Conservation (phyloP, 2,113 vertebrate genomes). For the Sinocyclocheilus rhinocerous region DNA sequence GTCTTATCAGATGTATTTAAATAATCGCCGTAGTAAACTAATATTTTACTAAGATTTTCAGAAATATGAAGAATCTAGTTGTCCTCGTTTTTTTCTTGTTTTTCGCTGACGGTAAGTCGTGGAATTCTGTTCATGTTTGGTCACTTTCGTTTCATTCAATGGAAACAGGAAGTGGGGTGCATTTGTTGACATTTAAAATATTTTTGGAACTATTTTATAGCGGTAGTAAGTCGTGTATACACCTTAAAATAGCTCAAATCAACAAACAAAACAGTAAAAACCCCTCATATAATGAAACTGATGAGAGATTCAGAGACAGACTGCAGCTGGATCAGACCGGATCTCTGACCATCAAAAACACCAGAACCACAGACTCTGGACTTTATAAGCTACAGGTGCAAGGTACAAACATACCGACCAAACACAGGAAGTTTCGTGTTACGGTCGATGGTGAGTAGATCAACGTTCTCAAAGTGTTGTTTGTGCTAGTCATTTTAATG, state of each 20-base stretch:
- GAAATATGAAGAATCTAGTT: neutral
- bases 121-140: neutral
- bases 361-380: slow-evolving; percentile 1
- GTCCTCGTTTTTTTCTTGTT: neutral
- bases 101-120: neutral
- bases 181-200: neutral
- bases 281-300: neutral
- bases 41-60: no score
- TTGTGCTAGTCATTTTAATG: neutral
- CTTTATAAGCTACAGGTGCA: slow-evolving; percentile 2
- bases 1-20: no score
- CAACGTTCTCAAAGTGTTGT: neutral
- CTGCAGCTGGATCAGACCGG: neutral
- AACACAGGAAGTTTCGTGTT: neutral
- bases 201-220: neutral
- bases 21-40: neutral
- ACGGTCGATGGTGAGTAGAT: neutral
- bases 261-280: neutral
- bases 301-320: neutral
- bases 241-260: neutral
- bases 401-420: neutral
- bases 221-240: neutral
- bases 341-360: neutral
- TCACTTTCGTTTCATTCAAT: neutral
- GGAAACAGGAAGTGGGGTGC: neutral